phyloP scores from a whole-genome alignment of 2,113 vertebrate genomes.

The Cyrtonyx montezumae region DNA sequence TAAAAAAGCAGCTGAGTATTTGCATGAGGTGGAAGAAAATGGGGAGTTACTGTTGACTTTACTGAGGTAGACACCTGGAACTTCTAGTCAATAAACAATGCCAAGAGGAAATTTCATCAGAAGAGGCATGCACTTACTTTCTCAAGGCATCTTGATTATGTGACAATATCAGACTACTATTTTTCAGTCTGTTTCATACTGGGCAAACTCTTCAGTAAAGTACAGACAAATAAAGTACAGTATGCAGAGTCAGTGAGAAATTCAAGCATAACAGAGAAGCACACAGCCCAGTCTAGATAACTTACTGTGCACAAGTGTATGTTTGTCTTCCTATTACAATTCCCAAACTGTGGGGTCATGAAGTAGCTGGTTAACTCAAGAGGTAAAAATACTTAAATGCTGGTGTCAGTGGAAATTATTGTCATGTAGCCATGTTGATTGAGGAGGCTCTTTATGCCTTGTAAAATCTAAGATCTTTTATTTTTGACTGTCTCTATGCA shows the following conservation, averaged over 20 bases:
- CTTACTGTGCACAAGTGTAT: neutral
- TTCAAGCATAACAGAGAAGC: neutral
- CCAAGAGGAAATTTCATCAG: neutral
- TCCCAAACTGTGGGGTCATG: neutral
- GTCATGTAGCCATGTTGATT: neutral
- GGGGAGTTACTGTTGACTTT: neutral
- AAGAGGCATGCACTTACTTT: neutral
- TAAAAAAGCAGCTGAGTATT: neutral
- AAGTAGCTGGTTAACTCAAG: neutral
- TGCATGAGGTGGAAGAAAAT: neutral
- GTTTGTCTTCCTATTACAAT: neutral
- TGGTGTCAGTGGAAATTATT: neutral
- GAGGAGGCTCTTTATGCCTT: neutral
- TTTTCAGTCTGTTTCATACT: neutral
- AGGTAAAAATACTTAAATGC: neutral
- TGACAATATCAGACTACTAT: neutral
- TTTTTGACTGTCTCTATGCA: neutral
- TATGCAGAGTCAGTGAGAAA: neutral
- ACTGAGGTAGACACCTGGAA: neutral
- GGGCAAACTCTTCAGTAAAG: neutral
- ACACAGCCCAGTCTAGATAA: neutral
- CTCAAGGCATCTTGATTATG: neutral
- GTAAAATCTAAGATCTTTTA: neutral
- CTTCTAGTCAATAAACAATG: neutral
- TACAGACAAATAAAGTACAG: neutral